phyloP scores from a whole-genome alignment of 2,797 vertebrate species.

The Bovichtus diacanthus region DNA sequence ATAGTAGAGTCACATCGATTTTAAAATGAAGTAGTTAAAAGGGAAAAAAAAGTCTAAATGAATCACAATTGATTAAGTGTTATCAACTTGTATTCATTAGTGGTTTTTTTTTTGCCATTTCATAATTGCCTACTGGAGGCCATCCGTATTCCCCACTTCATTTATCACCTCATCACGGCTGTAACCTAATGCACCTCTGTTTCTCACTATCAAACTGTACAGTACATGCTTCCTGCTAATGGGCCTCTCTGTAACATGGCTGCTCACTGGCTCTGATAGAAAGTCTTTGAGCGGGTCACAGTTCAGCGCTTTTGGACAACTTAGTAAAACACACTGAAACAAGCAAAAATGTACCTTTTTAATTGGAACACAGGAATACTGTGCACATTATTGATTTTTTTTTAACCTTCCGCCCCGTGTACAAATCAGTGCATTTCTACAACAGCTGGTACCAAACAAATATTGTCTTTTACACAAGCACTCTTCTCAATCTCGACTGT shows the following conservation, averaged over 20 bases:
- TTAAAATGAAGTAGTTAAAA: background rate
- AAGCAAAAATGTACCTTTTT: background rate
- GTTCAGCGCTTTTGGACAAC: background rate
- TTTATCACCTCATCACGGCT: constrained; percentile 42
- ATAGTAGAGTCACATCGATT: background rate
- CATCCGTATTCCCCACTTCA: constrained; percentile 21
- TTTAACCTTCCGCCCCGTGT: constrained; percentile 6
- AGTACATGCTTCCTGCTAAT: constrained; percentile 35
- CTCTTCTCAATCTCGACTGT: constrained; percentile 3
- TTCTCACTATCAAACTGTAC: constrained; percentile 36
- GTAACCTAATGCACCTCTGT: constrained; percentile 15
- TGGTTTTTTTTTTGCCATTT: background rate
- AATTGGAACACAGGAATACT: constrained; percentile 15
- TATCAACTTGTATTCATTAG: background rate
- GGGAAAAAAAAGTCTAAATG: background rate
- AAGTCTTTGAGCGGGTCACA: background rate
- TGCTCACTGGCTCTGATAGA: background rate
- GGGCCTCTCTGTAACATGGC: constrained; percentile 14
- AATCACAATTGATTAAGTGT: background rate
- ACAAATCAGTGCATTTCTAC: constrained; percentile 13
- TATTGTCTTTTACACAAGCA: background rate
- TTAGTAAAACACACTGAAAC: background rate
- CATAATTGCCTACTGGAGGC: background rate
- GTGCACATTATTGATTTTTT: constrained; percentile 33
- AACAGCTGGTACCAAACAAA: constrained; percentile 27